These are phyloP conservation scores for Drosophila micromelanica DNA, from an alignment of 1,140 invertebrate species.

Conservation along the genomic window DNA sequence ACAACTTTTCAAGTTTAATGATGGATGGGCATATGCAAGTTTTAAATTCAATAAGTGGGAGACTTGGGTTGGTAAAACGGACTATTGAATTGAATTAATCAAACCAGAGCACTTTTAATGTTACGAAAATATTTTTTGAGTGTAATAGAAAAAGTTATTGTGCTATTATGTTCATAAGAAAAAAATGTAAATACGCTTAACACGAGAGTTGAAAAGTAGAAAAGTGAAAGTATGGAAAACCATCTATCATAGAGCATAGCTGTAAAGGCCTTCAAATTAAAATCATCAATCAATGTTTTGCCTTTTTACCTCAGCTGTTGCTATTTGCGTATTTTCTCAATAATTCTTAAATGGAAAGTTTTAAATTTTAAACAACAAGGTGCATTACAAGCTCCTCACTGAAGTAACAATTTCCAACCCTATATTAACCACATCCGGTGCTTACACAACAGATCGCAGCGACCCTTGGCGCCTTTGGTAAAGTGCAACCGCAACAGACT, in stretches of 20 bases:
- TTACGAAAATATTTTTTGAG: background rate
- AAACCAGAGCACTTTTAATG: background rate
- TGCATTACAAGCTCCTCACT: background rate
- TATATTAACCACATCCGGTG: slow-evolving; percentile 34
- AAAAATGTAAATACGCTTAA: too few species aligned
- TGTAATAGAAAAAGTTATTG: slow-evolving; percentile 17
- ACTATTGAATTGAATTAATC: background rate
- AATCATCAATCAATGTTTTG: slow-evolving; percentile 67
- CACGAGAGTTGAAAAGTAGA: background rate
- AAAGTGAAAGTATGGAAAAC: slow-evolving; percentile 11
- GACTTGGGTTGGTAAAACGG: background rate
- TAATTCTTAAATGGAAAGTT: slow-evolving; percentile 16
- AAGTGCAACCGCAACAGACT: slow-evolving; percentile 57
- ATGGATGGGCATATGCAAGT: slow-evolving; percentile 32
- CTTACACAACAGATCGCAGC: slow-evolving; percentile 36
- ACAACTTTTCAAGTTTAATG: slow-evolving; percentile 21
- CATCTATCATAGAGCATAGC: slow-evolving; percentile 45
- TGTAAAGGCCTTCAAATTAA: slow-evolving; percentile 61
- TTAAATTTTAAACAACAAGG: background rate
- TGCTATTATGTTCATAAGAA: background rate
- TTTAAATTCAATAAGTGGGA: slow-evolving; percentile 23
- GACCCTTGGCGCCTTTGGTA: slow-evolving; percentile 1
- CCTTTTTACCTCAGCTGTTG: slow-evolving; percentile 12
- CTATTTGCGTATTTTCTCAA: background rate
- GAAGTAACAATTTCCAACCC: slow-evolving; percentile 13